These are phyloP conservation scores for Falco peregrinus DNA, from an alignment of 2,797 vertebrate species.

Conservation along the genomic window DNA sequence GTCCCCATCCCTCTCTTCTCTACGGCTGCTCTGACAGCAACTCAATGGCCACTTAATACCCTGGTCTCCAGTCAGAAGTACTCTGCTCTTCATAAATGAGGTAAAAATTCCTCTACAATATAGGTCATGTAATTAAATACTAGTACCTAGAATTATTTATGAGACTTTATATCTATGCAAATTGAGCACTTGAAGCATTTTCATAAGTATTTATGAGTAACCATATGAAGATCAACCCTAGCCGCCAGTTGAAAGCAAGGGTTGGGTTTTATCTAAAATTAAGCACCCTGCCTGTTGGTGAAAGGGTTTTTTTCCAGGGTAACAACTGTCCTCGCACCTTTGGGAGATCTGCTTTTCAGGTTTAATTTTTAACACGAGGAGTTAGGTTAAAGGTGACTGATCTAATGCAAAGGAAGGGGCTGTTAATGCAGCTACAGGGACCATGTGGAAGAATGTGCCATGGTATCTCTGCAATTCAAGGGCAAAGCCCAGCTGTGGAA, in stretches of 20 bases:
- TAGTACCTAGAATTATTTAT: slow-evolving; percentile 64
- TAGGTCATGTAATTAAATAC: slow-evolving; percentile 60
- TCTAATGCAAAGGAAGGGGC: background rate
- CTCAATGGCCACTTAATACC: background rate
- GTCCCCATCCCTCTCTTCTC: background rate
- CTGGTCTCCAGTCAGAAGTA: background rate
- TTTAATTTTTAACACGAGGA: background rate
- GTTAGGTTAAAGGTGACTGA: background rate
- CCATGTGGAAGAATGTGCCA: fast-evolving
- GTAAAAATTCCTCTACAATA: background rate
- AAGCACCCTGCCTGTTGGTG: fast-evolving
- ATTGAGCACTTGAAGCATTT: slow-evolving; percentile 46
- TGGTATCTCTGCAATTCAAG: background rate
- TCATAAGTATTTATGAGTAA: slow-evolving; percentile 53
- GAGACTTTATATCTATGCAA: slow-evolving; percentile 58
- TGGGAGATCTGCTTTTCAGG: background rate
- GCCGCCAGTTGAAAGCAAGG: background rate
- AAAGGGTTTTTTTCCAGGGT: background rate
- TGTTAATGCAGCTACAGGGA: background rate
- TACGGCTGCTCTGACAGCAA: background rate
- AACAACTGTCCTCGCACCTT: background rate
- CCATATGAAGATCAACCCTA: background rate
- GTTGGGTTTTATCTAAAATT: background rate
- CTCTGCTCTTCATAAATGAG: slow-evolving; percentile 18
- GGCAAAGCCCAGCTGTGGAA: background rate